phyloP scores from a whole-genome alignment of 2,113 vertebrate species.

The Haliaeetus leucogaster region DNA sequence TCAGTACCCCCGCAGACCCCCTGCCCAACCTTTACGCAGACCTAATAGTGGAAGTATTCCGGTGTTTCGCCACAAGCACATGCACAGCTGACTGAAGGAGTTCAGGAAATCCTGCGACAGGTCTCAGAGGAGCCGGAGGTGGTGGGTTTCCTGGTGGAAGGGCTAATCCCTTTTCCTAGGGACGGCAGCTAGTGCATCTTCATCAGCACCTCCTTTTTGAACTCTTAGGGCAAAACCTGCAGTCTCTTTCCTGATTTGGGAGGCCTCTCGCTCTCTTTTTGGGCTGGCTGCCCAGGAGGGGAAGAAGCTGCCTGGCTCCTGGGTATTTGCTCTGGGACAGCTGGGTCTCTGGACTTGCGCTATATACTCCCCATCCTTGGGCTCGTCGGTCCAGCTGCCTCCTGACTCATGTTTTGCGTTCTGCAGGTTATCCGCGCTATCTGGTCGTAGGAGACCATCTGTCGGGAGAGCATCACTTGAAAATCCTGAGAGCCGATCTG shows the following conservation, averaged over 20 bases:
- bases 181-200: not conserved
- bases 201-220: not conserved
- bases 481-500: conserved; percentile 90
- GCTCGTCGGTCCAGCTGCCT: accelerated
- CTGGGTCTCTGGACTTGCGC: not conserved
- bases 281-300: not conserved
- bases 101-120: accelerated
- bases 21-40: accelerated
- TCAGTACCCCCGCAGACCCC: accelerated
- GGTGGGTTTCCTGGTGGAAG: not conserved
- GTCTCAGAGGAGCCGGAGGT: not conserved
- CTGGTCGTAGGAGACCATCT: conserved; percentile 93
- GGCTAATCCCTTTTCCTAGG: not conserved
- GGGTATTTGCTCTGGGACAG: not conserved
- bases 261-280: not conserved
- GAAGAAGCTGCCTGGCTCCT: not conserved
- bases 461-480: conserved; percentile 91
- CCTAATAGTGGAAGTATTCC: accelerated
- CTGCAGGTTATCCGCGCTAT: conserved; percentile 92
- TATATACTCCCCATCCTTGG: not conserved
- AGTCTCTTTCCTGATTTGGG: not conserved
- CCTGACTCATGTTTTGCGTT: not conserved
- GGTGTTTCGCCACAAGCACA: not conserved
- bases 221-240: not conserved
- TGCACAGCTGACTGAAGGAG: not conserved